phyloP scores from a whole-genome alignment of 1,140 invertebrate species.

The Drosophila micromelanica region DNA sequence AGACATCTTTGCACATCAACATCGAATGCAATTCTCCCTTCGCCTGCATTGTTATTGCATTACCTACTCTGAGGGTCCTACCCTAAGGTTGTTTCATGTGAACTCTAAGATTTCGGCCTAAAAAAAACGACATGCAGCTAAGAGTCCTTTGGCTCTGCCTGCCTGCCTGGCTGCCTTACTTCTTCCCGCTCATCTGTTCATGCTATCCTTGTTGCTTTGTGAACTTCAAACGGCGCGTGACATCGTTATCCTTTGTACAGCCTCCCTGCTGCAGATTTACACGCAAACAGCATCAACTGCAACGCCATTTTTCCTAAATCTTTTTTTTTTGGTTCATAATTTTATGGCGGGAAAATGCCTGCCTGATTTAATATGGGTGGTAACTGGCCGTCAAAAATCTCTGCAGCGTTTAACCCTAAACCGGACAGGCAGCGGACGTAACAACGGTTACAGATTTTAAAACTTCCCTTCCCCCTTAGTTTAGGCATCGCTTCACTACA shows the following conservation, averaged over 20 bases:
- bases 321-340: conserved; percentile 31
- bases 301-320: conserved; percentile 46
- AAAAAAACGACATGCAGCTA: conserved; percentile 20
- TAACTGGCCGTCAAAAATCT: conserved; percentile 49
- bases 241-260: conserved; percentile 70
- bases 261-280: conserved; percentile 19
- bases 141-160: conserved; percentile 5
- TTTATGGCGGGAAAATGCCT: conserved; percentile 65
- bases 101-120: conserved; percentile 5
- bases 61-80: conserved; percentile 6
- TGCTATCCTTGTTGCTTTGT: conserved; percentile 40
- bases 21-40: neutral
- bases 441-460: conserved; percentile 16
- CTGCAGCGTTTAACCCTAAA: conserved; percentile 39
- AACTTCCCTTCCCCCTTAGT: conserved; percentile 8
- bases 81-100: conserved; percentile 6
- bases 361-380: conserved; percentile 15
- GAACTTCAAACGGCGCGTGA: conserved; percentile 72
- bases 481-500: neutral
- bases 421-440: conserved; percentile 4
- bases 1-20: neutral
- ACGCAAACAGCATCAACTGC: conserved; percentile 41
- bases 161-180: conserved; percentile 7
- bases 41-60: neutral
- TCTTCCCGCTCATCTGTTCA: no score